Percentiles rank a stretch among this genome's conserved stretches.
phyloP scores from a whole-genome alignment of 2,113 vertebrate genomes.

The Grammomys surdaster region DNA sequence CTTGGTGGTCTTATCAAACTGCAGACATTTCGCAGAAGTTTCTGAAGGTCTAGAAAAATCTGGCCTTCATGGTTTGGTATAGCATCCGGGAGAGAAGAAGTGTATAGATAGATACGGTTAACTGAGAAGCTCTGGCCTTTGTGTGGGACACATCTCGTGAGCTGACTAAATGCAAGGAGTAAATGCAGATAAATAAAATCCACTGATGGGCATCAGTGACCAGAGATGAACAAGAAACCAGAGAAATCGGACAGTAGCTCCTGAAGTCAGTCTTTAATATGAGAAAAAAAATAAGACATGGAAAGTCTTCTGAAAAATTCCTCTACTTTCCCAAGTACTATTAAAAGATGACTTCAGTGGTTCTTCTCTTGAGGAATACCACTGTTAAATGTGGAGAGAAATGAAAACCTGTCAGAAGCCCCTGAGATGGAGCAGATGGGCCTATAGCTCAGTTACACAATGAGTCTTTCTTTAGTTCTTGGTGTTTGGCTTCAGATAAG shows the following conservation, averaged over 20 bases:
- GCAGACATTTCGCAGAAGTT: background rate
- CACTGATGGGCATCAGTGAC: background rate
- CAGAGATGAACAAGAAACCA: background rate
- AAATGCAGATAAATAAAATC: conserved; percentile 26
- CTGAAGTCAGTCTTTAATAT: conserved; percentile 46
- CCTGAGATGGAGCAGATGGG: conserved; percentile 66
- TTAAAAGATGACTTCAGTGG: conserved; percentile 49
- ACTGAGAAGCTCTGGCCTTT: background rate
- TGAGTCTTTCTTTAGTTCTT: conserved; percentile 54
- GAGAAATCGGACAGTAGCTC: conserved; percentile 1
- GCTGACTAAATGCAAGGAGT: background rate
- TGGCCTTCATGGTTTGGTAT: background rate
- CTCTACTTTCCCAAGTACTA: conserved; percentile 12
- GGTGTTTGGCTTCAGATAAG: conserved; percentile 45
- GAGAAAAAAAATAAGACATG: conserved; percentile 55
- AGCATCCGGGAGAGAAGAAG: background rate
- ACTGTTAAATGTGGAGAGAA: conserved; percentile 69
- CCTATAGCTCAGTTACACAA: conserved; percentile 45
- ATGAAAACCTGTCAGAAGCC: conserved; percentile 68
- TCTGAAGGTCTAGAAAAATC: conserved; percentile 7
- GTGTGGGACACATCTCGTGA: background rate
- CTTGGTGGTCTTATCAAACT: background rate
- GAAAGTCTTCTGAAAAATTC: conserved; percentile 52
- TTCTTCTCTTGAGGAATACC: conserved; percentile 57
- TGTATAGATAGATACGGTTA: background rate